Conservation (phyloP, 2,888 invertebrate species). For the Baronia brevicornis region DNA sequence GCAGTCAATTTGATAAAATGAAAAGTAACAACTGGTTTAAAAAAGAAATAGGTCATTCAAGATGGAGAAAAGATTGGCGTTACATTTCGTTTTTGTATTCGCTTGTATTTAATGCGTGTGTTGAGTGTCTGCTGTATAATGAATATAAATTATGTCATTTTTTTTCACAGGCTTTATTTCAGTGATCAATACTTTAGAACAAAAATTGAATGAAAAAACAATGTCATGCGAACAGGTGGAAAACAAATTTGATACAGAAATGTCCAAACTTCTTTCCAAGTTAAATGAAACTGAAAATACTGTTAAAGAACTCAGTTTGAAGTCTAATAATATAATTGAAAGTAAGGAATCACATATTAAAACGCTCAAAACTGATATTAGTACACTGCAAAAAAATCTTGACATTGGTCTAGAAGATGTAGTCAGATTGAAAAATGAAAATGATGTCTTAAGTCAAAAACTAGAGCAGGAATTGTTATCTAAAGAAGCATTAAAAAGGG, state of each 20-base stretch:
- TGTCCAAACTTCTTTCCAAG: slow-evolving; percentile 30
- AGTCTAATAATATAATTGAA: slow-evolving; percentile 23
- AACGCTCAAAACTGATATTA: slow-evolving; percentile 28
- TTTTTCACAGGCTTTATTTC: too few relatives aligned
- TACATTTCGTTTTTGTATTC: too few relatives aligned
- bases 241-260: slow-evolving; percentile 30
- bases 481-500: slow-evolving; percentile 28
- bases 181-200: slow-evolving; percentile 32
- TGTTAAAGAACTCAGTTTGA: slow-evolving; percentile 27
- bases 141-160: too few relatives aligned
- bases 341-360: slow-evolving; percentile 28
- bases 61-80: too few relatives aligned
- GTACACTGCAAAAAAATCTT: slow-evolving; percentile 24
- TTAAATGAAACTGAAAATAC: slow-evolving; percentile 32
- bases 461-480: slow-evolving; percentile 27
- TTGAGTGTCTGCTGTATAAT: too few relatives aligned
- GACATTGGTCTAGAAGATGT: slow-evolving; percentile 23
- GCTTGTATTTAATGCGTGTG: too few relatives aligned
- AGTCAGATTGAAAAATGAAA: slow-evolving; percentile 25
- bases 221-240: slow-evolving; percentile 29
- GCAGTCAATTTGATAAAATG: too few relatives aligned
- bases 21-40: too few relatives aligned
- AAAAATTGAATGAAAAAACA: slow-evolving; percentile 29
- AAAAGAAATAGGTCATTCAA: too few relatives aligned
- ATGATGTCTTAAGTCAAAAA: slow-evolving; percentile 24